Percentiles rank a stretch among this genome's conserved stretches.
Evolutionary conservation across 2,797 vertebrate species (phyloP).

Genomic region (Gymnoscopelus braueri): DNA sequence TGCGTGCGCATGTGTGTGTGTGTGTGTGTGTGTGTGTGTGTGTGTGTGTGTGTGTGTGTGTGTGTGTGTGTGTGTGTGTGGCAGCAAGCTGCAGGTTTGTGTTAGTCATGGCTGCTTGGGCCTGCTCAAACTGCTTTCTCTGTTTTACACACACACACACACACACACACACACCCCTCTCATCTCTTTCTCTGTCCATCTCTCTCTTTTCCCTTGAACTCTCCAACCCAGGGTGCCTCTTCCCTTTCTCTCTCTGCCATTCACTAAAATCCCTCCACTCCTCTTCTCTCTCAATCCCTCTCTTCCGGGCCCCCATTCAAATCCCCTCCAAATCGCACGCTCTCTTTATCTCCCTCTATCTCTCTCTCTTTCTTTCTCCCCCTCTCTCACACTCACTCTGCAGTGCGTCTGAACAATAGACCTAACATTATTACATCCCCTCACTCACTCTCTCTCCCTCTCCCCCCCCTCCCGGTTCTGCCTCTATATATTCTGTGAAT

Average conservation of each 20-base stretch:
- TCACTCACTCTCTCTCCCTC: not conserved
- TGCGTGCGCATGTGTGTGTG: not conserved
- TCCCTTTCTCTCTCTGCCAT: conserved; percentile 19
- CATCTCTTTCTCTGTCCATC: conserved; percentile 12
- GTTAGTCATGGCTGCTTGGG: conserved; percentile 62
- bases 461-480: not conserved
- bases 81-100: conserved; percentile 54
- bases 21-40: not conserved
- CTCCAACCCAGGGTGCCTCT: conserved; percentile 41
- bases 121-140: conserved; percentile 42
- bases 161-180: conserved; percentile 8
- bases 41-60: conserved; percentile 10
- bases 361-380: conserved; percentile 44
- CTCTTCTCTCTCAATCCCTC: conserved; percentile 49
- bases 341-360: conserved; percentile 50
- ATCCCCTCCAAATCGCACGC: conserved; percentile 38
- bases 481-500: not conserved
- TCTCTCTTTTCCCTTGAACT: conserved; percentile 33
- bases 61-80: conserved; percentile 20
- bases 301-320: conserved; percentile 62
- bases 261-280: conserved; percentile 54
- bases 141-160: not conserved
- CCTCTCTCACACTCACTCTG: conserved; percentile 51
- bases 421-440: conserved; percentile 33
- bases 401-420: conserved; percentile 58